A percentile compares a stretch with the other conserved stretches of the same genome.
phyloP scores from a whole-genome alignment of 2,888 invertebrate genomes.

The Eristalis tenax region DNA sequence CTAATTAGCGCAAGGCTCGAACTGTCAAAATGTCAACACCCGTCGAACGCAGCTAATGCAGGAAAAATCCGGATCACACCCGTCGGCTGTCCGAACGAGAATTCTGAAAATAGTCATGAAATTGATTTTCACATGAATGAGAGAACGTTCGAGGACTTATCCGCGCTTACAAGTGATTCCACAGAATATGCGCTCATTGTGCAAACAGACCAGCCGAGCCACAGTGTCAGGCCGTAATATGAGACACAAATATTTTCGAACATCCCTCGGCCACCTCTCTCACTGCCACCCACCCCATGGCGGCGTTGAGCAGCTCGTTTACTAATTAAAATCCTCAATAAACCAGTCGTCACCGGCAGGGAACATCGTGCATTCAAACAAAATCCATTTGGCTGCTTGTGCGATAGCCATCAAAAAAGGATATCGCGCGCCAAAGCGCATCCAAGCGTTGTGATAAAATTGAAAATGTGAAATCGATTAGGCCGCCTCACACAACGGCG shows the following conservation, averaged over 20 bases:
- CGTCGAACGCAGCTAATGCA: background rate
- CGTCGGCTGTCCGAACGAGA: background rate
- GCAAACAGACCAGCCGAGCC: background rate
- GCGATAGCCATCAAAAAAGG: conserved; percentile 25
- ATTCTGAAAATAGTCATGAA: background rate
- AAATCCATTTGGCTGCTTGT: background rate
- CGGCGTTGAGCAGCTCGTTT: background rate
- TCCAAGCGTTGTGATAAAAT: conserved; percentile 34
- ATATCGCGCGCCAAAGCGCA: conserved; percentile 26
- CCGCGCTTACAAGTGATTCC: background rate
- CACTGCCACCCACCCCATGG: background rate
- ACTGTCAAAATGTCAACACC: background rate
- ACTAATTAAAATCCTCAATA: conserved; percentile 25
- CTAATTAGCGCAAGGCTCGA: no score
- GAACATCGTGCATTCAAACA: background rate
- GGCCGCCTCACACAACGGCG: background rate
- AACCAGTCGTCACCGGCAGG: conserved; percentile 2
- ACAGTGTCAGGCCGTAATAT: background rate
- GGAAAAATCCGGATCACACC: background rate
- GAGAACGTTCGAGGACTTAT: background rate
- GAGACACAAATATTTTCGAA: background rate
- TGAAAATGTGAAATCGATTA: conserved; percentile 33
- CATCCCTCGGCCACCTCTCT: background rate
- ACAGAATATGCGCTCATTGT: background rate
- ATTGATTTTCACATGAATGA: background rate